A percentile compares a stretch with the other conserved stretches of the same genome.
Conservation (phyloP, 2,888 invertebrate species). For the Sesamia inferens region DNA sequence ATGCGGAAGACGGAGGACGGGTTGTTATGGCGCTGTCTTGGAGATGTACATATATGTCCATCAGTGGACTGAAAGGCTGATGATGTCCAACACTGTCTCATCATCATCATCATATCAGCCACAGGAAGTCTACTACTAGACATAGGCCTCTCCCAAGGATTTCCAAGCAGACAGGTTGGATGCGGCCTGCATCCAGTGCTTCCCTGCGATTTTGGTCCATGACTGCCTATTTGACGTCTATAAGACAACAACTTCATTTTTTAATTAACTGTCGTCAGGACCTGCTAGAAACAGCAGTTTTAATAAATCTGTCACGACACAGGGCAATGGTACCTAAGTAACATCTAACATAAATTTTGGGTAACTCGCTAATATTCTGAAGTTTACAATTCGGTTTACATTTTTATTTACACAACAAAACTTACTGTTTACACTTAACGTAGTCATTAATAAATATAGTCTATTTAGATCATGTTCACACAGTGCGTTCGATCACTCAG, state of each 20-base stretch:
- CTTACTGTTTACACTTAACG: constrained; percentile 59
- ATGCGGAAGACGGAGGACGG: not conserved
- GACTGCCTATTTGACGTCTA: not conserved
- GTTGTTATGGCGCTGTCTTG: not conserved
- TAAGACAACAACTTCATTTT: not conserved
- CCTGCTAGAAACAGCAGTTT: not conserved
- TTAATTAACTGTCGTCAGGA: not conserved
- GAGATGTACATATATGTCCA: not conserved
- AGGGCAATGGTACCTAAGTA: constrained; percentile 6
- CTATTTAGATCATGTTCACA: constrained; percentile 74
- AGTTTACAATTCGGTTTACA: constrained; percentile 61
- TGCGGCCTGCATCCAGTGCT: too few species aligned
- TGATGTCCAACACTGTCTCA: not conserved
- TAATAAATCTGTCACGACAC: constrained; percentile 1
- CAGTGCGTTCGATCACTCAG: constrained; percentile 71
- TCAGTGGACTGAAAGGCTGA: not conserved
- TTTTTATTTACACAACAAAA: constrained; percentile 75
- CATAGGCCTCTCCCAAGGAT: too few species aligned
- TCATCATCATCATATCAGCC: too few species aligned
- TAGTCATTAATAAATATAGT: constrained; percentile 81
- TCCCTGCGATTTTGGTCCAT: not conserved
- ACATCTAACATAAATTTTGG: constrained; percentile 62
- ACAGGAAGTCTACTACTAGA: too few species aligned
- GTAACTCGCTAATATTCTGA: constrained; percentile 70
- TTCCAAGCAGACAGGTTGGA: too few species aligned